Evolutionary conservation across 2,797 vertebrate species (phyloP), one percentile per base, ranked within the genome.

Genomic region (Lagodon rhomboides): DNA sequence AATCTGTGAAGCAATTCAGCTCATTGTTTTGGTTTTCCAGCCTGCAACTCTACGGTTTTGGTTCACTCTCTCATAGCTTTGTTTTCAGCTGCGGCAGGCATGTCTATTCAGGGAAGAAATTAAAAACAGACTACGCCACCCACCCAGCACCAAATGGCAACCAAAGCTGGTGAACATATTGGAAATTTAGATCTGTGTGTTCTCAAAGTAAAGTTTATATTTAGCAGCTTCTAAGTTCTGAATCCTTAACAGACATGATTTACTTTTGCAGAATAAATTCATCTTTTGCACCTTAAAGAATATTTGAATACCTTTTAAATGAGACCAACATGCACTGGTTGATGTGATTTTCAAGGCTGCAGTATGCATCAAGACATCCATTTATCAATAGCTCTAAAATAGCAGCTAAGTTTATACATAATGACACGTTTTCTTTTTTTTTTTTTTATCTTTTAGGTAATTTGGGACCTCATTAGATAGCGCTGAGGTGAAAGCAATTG

Each of bases 391-490:
- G 4, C 12, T 75, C 10, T 22, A 53, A 85, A 85, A 68, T 1
- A 41, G 8, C 27, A 51, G 44, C 59, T 25, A 5, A 23, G n/a
- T 2, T 61, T 68, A 59, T 73, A 73, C 13, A 63, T 69, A 75
- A 76, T 65, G 61, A 58, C n/a, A 34, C 5, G 1, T 17, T 56
- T 49, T 30, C 5, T 41, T 41, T 67, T 75, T 79, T 70, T 41
- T 41, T 67, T 75, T 79, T 70, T 41, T 22, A 59, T 9, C 43
- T 76, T 50, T 43, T 61, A 0, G 55, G n/a, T 43, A 80, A 53
- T 80, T 68, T 69, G 1, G 58, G 55, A 55, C 20, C 56, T 85
- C 76, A 71, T 86, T 82, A 77, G 15, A 30, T 78, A 43, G 12
- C 22, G 2, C 77, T 82, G 66, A 80, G 76, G 69, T 58, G 74